Evolutionary conservation across 2,888 invertebrate genomes (phyloP), one percentile per base, ranked within the genome.

Genomic region (Scrobipalpa costella): DNA sequence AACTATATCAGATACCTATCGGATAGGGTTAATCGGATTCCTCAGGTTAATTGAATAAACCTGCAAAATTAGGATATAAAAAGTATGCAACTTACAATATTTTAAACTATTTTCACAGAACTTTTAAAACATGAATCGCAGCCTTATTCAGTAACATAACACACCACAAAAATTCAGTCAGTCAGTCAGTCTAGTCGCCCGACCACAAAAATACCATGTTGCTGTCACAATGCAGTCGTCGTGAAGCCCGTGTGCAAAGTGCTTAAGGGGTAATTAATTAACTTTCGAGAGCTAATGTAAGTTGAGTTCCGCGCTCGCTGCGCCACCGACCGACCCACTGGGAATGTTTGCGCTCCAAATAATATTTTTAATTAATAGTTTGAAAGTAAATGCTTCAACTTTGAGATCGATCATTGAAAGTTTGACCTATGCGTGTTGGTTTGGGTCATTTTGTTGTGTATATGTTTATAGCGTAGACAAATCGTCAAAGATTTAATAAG

Each of bases 191-290:
- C n/a, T n/a, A n/a, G n/a, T 27, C 27, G 5, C 2, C 27, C 27
- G 27, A 27, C 27, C 27, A 27, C 27, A 27, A 27, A 27, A 5
- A 27, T 27, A 27, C 2, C 27, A 27, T 40, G n/a, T 44, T 44
- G 44, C 44, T 3, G 44, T 44, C 5, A 44, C 15, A 7, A 15
- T 44, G 15, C 0, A 15, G 15, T 15, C n/a, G 1, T 2, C 44
- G 7, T 15, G 7, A n/a, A 8, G 44, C 44, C 44, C 44, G 44
- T 44, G 7, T 44, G 15, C 6, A 44, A 15, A 44, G 9, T n/a
- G n/a, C 44, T 44, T 44, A 19, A 7, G 15, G 44, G 52, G 17
- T 63, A 63, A 63, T 63, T 63, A 63, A 63, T 59, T 63, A 63
- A 63, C 33, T 63, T 63, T 59, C 38, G 50, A 44, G 63, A n/a